phyloP scores from a whole-genome alignment of 2,888 invertebrate genomes.

The Limnephilus lunatus region DNA sequence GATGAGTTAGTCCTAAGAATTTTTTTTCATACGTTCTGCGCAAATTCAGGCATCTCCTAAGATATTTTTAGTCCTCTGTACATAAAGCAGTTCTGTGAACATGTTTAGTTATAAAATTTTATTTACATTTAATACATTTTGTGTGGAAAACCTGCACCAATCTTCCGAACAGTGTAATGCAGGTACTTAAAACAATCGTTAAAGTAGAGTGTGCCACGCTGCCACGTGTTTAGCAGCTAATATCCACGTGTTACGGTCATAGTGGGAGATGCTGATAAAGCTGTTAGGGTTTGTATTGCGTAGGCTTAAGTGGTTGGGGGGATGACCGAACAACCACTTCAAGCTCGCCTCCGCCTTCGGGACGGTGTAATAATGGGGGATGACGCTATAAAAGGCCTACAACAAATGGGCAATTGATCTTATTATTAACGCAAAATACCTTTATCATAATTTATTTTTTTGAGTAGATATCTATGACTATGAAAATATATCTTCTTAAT shows the following conservation, averaged over 20 bases:
- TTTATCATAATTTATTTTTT: background rate
- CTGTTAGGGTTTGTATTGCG: slow-evolving; percentile 54
- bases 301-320: slow-evolving; percentile 3
- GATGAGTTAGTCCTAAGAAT: no score
- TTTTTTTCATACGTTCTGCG: no score
- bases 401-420: background rate
- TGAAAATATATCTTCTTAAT: no score
- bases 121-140: no score
- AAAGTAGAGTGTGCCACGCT: background rate
- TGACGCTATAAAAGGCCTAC: background rate
- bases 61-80: no score
- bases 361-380: background rate
- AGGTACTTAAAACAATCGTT: background rate
- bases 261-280: slow-evolving; percentile 59
- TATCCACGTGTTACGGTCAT: slow-evolving; percentile 37
- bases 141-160: background rate
- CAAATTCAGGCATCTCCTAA: no score
- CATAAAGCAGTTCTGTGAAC: no score
- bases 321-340: slow-evolving; percentile 6
- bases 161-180: background rate
- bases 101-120: no score
- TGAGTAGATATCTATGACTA: no score
- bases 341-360: background rate
- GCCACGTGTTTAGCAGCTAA: slow-evolving; percentile 42
- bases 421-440: background rate